phyloP scores from a whole-genome alignment of 2,797 vertebrate genomes.

The Oryzias dopingdopingensis region DNA sequence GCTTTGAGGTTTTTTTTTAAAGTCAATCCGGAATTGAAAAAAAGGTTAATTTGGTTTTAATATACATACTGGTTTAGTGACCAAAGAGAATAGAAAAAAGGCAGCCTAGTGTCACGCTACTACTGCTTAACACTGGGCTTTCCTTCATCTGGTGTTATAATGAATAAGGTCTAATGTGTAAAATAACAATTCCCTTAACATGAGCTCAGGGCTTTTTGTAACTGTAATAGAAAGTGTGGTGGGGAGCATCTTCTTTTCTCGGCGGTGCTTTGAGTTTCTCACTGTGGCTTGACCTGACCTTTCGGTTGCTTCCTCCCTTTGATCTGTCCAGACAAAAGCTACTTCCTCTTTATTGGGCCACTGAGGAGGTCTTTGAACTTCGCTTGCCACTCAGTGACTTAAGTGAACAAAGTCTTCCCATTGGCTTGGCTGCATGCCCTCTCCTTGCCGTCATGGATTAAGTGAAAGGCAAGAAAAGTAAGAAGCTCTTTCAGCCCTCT shows the following conservation, averaged over 20 bases:
- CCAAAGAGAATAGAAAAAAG: background rate
- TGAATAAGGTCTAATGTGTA: slow-evolving; percentile 15
- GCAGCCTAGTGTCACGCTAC: background rate
- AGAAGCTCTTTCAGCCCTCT: slow-evolving; percentile 38
- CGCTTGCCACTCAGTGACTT: slow-evolving; percentile 62
- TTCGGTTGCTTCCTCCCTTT: slow-evolving; percentile 67
- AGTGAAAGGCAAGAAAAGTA: slow-evolving; percentile 33
- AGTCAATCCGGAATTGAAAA: no score
- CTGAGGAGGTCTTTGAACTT: slow-evolving; percentile 76
- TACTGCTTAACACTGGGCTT: background rate
- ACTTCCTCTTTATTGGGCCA: slow-evolving; percentile 67
- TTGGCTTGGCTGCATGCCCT: slow-evolving; percentile 46
- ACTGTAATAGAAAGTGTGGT: slow-evolving; percentile 52
- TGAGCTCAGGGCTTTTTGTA: slow-evolving; percentile 31
- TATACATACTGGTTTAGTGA: background rate
- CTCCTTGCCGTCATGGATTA: slow-evolving; percentile 56
- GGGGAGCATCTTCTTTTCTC: slow-evolving; percentile 48
- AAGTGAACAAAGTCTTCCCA: slow-evolving; percentile 54
- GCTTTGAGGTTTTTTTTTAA: no score
- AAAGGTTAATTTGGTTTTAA: background rate
- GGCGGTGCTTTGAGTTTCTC: slow-evolving; percentile 40
- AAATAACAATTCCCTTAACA: slow-evolving; percentile 30
- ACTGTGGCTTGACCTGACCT: slow-evolving; percentile 71
- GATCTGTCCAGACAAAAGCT: slow-evolving; percentile 69
- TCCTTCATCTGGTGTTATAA: slow-evolving; percentile 9